These are phyloP conservation scores for Laothoe populi DNA, from an alignment of 2,888 invertebrate genomes.

Conservation along the genomic window DNA sequence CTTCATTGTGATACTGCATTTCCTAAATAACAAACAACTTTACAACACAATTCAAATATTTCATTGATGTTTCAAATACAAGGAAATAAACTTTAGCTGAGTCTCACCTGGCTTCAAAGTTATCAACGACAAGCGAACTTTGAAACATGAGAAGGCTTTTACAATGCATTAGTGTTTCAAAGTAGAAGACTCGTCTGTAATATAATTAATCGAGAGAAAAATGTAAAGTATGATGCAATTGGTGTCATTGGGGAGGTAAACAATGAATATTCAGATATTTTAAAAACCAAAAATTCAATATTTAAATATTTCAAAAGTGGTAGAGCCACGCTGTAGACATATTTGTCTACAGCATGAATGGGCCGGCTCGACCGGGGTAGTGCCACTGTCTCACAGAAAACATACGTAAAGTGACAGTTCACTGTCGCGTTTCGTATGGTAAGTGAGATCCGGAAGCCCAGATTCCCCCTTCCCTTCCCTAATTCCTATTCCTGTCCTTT, in stretches of 20 bases:
- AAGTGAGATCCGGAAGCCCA: no score
- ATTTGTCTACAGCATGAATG: no score
- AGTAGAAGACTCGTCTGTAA: conserved; percentile 32
- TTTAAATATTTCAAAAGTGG: no score
- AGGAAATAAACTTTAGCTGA: conserved; percentile 36
- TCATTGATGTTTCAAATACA: conserved; percentile 31
- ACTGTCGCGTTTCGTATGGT: no score
- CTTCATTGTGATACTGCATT: background rate
- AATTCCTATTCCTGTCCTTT: no score
- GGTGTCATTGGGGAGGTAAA: background rate
- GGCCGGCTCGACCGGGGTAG: no score
- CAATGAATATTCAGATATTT: background rate
- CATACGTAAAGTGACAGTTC: no score
- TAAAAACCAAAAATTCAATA: no score
- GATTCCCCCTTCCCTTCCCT: no score
- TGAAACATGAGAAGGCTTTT: conserved; percentile 63
- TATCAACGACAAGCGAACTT: conserved; percentile 50
- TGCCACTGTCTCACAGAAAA: no score
- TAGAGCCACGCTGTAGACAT: no score
- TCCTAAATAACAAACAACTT: background rate
- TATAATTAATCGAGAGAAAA: conserved; percentile 46
- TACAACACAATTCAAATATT: background rate
- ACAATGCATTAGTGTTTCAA: conserved; percentile 35
- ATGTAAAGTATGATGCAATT: background rate
- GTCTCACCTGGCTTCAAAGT: conserved; percentile 48